Evolutionary conservation across 1,140 invertebrate species (phyloP), one percentile per base, ranked within the genome.

Genomic region (Rhopalosiphum maidis): DNA sequence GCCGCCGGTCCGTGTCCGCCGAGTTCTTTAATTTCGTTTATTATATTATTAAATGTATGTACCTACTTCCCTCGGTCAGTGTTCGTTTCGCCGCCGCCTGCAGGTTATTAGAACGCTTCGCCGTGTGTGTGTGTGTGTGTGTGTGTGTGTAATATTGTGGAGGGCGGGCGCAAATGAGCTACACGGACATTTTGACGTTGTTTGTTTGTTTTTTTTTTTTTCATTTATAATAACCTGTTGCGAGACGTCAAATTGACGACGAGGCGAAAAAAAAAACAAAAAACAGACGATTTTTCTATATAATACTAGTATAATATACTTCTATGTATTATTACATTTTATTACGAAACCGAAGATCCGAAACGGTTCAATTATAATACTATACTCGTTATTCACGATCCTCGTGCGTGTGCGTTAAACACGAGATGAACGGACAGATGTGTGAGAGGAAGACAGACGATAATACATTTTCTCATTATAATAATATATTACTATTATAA

Each of bases 1-100:
- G 85, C 83, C 83, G 37, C 43, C 37, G 60, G 60, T 41, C 43
- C 85, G 85, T 51, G 86, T 89, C 87, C 48, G 87, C 51, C 87
- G 87, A 89, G 87, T 89, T 54, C 48, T 89, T 89, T 89, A 89
- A 89, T 89, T 89, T 89, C 87, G 85, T 86, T 41, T 85, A 85
- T 85, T 41, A 83, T 83, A 37, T 37, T 83, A 83, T 83, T 83
- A 37, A 77, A 77, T 83, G n/a, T 83, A 41, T 43, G 30, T 48
- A 87, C 25, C 30, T 25, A 89, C 51, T 89, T 55, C 8, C n/a
- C 88, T 41, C 88, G 51, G 51, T 25, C 87, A n/a, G 48, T 37
- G 51, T 89, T 88, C 46, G 30, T 88, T 88, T 51, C 48, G 87
- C 30, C 86, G 48, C 46, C 85, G 86, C 86, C 86, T n/a, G 43